A percentile compares a stretch with the other conserved stretches of the same genome.
Conservation (phyloP, 2,888 invertebrate genomes). For the Cybosia mesomella region DNA sequence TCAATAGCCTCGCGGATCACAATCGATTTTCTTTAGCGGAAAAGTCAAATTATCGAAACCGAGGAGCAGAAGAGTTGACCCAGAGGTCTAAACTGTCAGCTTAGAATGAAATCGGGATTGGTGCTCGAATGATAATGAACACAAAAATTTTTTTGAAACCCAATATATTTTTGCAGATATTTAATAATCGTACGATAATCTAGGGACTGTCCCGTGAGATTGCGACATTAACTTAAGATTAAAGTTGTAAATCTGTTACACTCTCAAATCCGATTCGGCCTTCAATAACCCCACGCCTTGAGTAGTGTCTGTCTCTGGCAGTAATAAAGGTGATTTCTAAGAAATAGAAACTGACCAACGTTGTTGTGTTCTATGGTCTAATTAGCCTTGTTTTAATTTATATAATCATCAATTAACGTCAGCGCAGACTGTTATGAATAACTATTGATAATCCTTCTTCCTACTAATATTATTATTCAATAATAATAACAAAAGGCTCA, state of each 20-base stretch:
- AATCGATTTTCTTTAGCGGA: too few species aligned
- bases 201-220: slow-evolving; percentile 5
- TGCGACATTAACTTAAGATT: slow-evolving; percentile 37
- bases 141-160: too few species aligned
- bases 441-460: neutral
- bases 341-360: neutral
- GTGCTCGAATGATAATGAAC: too few species aligned
- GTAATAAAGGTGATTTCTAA: neutral
- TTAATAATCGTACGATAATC: neutral
- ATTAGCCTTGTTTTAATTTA: neutral
- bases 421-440: neutral
- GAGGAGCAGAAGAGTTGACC: too few species aligned
- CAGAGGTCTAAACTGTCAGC: too few species aligned
- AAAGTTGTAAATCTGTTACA: slow-evolving; percentile 52
- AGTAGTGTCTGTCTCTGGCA: slow-evolving; percentile 23
- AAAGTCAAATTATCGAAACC: too few species aligned
- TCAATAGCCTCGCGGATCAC: too few species aligned
- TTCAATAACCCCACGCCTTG: slow-evolving; percentile 36
- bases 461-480: neutral
- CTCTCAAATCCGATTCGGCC: slow-evolving; percentile 49
- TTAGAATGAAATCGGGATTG: too few species aligned
- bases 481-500: neutral
- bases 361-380: neutral
- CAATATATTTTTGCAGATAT: too few species aligned
- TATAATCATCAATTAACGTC: neutral